phyloP scores from a whole-genome alignment of 2,797 vertebrate species.

The Saxicola maurus region DNA sequence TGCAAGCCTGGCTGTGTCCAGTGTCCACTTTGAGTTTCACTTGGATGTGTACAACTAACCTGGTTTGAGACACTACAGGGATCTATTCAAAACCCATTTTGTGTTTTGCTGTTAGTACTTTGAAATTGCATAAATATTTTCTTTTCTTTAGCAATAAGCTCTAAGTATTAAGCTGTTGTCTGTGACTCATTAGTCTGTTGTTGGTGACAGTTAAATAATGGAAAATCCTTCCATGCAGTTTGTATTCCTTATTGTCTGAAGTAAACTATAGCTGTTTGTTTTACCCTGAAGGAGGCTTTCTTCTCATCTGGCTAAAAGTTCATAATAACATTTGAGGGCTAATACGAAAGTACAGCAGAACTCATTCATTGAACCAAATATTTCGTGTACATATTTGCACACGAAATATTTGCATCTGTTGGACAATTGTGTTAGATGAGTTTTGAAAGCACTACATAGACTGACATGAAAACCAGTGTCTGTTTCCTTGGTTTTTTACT shows the following conservation, averaged over 20 bases:
- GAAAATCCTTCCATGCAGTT: slow-evolving; percentile 14
- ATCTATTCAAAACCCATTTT: neutral
- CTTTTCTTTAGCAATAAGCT: neutral
- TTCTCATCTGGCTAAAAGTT: slow-evolving; percentile 13
- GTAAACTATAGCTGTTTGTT: neutral
- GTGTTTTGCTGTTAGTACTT: neutral
- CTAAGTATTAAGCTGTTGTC: neutral
- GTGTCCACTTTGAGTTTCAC: neutral
- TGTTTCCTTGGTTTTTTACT: neutral
- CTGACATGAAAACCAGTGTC: neutral
- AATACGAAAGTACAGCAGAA: neutral
- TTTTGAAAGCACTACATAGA: neutral
- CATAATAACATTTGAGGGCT: neutral
- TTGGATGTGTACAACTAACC: neutral
- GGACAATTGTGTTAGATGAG: neutral
- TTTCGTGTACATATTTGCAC: rapidly evolving
- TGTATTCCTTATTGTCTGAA: slow-evolving; percentile 11
- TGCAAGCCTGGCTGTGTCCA: neutral
- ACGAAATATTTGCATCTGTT: neutral
- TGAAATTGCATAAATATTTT: neutral
- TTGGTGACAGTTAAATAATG: neutral
- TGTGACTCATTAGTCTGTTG: slow-evolving; percentile 9
- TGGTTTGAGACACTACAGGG: neutral
- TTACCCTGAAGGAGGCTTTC: slow-evolving; percentile 15
- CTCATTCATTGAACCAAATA: neutral